Evolutionary conservation across 2,113 vertebrate species (phyloP).

Genomic region (Cervus canadensis): DNA sequence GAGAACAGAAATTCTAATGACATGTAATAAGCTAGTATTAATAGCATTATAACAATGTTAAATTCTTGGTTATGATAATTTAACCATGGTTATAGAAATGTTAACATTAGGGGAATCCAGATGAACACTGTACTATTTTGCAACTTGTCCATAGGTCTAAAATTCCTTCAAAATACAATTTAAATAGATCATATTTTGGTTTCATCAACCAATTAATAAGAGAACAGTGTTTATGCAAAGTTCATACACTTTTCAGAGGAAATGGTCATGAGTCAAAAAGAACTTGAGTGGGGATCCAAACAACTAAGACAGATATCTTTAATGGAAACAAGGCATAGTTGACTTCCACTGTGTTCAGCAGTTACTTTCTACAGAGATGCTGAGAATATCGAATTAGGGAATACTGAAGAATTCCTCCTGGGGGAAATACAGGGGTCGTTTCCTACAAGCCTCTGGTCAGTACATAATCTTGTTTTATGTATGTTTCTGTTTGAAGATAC

Average conservation of each 20-base stretch:
- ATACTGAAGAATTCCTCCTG: not conserved
- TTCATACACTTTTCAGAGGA: not conserved
- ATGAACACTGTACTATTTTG: not conserved
- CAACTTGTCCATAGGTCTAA: not conserved
- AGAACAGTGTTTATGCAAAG: not conserved
- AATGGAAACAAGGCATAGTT: not conserved
- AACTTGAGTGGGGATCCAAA: not conserved
- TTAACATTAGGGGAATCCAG: not conserved
- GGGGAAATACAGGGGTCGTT: not conserved
- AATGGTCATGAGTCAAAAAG: not conserved
- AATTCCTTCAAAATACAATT: not conserved
- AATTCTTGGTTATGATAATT: not conserved
- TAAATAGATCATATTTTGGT: not conserved
- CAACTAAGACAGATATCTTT: not conserved
- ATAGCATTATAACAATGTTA: not conserved
- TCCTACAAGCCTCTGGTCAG: not conserved
- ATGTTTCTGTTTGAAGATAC: not conserved
- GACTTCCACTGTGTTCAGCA: rapidly evolving
- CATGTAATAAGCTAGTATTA: not conserved
- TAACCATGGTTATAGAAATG: not conserved
- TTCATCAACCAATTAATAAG: not conserved
- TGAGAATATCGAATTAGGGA: not conserved
- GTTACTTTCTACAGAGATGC: not conserved
- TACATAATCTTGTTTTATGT: not conserved
- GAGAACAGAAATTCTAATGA: not conserved